These are phyloP conservation scores for Steinernema feltiae DNA, from an alignment of 1,140 invertebrate species.

Conservation along the genomic window DNA sequence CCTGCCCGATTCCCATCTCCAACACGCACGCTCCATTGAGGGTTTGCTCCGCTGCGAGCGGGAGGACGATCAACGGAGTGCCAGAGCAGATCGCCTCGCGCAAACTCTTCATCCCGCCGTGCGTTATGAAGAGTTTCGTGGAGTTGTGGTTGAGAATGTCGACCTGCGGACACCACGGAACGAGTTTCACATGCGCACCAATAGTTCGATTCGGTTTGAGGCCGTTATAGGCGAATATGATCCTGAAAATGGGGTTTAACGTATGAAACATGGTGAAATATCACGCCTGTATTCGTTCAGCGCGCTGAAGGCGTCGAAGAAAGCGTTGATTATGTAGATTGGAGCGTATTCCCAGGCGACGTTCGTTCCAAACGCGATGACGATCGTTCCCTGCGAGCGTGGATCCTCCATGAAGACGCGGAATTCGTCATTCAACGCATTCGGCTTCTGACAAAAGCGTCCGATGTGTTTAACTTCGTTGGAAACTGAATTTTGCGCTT, in stretches of 20 bases:
- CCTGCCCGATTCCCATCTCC: background rate
- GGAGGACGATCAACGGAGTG: background rate
- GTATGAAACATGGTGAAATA: background rate
- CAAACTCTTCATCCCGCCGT: slow-evolving; percentile 11
- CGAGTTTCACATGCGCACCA: background rate
- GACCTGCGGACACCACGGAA: background rate
- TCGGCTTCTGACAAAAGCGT: background rate
- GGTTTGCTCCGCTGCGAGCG: slow-evolving; percentile 16
- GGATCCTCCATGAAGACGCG: slow-evolving; percentile 37
- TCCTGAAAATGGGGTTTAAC: background rate
- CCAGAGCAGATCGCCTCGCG: background rate
- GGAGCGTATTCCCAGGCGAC: slow-evolving; percentile 31
- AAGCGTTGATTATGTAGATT: slow-evolving; percentile 21
- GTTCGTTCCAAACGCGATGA: slow-evolving; percentile 36
- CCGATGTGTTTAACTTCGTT: background rate
- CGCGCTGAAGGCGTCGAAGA: slow-evolving; percentile 30
- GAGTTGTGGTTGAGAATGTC: background rate
- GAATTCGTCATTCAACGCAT: slow-evolving; percentile 18
- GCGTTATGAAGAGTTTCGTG: slow-evolving; percentile 17
- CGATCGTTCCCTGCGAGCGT: slow-evolving; percentile 36
- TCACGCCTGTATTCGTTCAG: slow-evolving; percentile 28
- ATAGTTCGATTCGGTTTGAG: background rate
- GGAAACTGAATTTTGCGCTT: background rate
- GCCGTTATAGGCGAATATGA: background rate
- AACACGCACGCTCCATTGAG: background rate